Percentiles rank a stretch among this genome's conserved stretches.
phyloP scores from a whole-genome alignment of 2,113 vertebrate genomes.

The Perca flavescens region DNA sequence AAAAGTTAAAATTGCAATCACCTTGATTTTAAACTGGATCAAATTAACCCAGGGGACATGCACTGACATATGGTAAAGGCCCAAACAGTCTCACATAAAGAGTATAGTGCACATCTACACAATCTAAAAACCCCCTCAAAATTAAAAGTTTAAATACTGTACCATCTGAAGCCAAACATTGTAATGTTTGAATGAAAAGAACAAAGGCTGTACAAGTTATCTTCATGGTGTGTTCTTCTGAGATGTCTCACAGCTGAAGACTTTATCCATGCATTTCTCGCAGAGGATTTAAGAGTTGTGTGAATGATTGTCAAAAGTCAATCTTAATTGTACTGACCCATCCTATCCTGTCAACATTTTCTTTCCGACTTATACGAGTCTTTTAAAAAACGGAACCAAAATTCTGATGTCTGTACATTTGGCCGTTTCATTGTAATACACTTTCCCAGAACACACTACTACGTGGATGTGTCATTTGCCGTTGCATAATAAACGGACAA shows the following conservation, averaged over 20 bases:
- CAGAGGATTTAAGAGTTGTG: conserved; percentile 8
- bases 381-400: not conserved
- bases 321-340: not conserved
- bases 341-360: not conserved
- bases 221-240: conserved; percentile 19
- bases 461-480: not conserved
- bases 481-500: conserved; percentile 18
- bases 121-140: not conserved
- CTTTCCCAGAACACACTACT: too few relatives aligned
- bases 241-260: not conserved
- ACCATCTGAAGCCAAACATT: conserved; percentile 52
- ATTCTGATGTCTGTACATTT: conserved; percentile 8
- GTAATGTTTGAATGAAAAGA: conserved; percentile 47
- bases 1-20: not conserved
- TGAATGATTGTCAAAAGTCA: not conserved
- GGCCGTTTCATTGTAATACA: not conserved
- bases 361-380: too few relatives aligned
- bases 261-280: conserved; percentile 2
- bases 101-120: not conserved
- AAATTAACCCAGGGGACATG: too few relatives aligned
- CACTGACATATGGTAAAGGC: not conserved
- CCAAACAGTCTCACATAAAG: not conserved
- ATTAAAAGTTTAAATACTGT: conserved; percentile 7
- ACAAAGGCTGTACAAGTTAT: conserved; percentile 33
- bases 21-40: not conserved